Conservation (phyloP, 2,888 invertebrate genomes). For the Callimorpha dominula region DNA sequence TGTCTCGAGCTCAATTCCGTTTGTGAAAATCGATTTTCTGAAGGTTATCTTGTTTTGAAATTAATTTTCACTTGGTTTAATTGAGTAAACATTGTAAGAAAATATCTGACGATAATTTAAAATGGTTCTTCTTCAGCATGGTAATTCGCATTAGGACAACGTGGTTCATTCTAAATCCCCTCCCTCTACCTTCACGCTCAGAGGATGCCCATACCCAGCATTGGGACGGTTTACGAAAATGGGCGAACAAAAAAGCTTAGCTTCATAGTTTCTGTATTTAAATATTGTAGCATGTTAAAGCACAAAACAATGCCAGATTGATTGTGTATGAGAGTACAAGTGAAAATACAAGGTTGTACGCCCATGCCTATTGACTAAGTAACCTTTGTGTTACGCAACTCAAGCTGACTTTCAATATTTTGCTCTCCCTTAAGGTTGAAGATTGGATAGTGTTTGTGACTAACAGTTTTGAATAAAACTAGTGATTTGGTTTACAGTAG, state of each 20-base stretch:
- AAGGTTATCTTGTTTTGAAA: not conserved
- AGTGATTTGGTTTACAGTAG: too few species aligned
- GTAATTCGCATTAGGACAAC: too few species aligned
- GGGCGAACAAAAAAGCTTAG: not conserved
- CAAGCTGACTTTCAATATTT: conserved; percentile 14
- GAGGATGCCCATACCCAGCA: too few species aligned
- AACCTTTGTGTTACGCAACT: conserved; percentile 13
- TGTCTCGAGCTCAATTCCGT: not conserved
- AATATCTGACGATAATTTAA: too few species aligned
- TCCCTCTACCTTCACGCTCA: too few species aligned
- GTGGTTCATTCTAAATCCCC: too few species aligned
- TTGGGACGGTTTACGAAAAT: not conserved
- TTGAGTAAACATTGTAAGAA: not conserved
- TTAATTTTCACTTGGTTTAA: not conserved
- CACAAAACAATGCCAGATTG: conserved; percentile 59
- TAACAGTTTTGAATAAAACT: too few species aligned
- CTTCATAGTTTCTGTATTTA: conserved; percentile 20
- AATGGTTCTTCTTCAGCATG: too few species aligned
- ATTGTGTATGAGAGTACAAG: conserved; percentile 57
- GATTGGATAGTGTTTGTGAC: not conserved
- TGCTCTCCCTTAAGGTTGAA: conserved; percentile 3
- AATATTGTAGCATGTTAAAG: conserved; percentile 43
- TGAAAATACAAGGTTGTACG: conserved; percentile 57
- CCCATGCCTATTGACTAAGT: conserved; percentile 34
- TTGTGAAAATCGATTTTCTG: not conserved